phyloP scores from a whole-genome alignment of 2,113 vertebrate species.

The Nannobrachium achirus region DNA sequence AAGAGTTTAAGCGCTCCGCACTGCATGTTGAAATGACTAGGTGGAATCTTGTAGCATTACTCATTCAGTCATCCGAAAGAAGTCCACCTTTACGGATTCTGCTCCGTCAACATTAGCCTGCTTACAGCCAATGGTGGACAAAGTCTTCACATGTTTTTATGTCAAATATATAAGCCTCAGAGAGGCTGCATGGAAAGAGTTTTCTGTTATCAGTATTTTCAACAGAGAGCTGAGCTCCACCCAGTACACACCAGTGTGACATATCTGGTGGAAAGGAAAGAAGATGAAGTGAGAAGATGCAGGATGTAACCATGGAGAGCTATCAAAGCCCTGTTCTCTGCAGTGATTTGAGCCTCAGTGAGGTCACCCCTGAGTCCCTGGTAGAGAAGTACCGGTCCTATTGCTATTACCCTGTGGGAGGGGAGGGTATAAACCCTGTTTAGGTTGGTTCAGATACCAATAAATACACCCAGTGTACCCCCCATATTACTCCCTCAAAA shows the following conservation, averaged over 20 bases:
- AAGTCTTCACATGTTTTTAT: conserved; percentile 1
- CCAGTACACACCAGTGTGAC: too few relatives aligned
- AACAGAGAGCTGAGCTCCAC: conserved; percentile 27
- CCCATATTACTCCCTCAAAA: conserved; percentile 6
- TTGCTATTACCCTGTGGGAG: conserved; percentile 56
- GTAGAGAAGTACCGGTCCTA: conserved; percentile 54
- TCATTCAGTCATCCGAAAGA: conserved; percentile 71
- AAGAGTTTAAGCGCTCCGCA: conserved; percentile 69
- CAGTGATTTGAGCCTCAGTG: conserved; percentile 61
- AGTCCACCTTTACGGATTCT: conserved; percentile 18
- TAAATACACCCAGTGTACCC: conserved; percentile 28
- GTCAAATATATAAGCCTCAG: conserved; percentile 31
- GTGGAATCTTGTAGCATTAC: conserved; percentile 80
- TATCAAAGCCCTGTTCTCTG: conserved; percentile 11
- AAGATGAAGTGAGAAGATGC: too few relatives aligned
- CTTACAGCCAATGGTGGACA: conserved; percentile 25
- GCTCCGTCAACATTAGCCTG: conserved; percentile 41
- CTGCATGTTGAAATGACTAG: conserved; percentile 74
- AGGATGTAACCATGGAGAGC: neutral
- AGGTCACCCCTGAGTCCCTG: conserved; percentile 61
- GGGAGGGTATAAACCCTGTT: conserved; percentile 80
- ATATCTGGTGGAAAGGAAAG: too few relatives aligned
- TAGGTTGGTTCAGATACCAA: conserved; percentile 68
- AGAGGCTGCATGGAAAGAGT: conserved; percentile 7
- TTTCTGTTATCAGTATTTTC: too few relatives aligned